phyloP scores from a whole-genome alignment of 2,888 invertebrate genomes.

The Meiosimyza decipiens region DNA sequence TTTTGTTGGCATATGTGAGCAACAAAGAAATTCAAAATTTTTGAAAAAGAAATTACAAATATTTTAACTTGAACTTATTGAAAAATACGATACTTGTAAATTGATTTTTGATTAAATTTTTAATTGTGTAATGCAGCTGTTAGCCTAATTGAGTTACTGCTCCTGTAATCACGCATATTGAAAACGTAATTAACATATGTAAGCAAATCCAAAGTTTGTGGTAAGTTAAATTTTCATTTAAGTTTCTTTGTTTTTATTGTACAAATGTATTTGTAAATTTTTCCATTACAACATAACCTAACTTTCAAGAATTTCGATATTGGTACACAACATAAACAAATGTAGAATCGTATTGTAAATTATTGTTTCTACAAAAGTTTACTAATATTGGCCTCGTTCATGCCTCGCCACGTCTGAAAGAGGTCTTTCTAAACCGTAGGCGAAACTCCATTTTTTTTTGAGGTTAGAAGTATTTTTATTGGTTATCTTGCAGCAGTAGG shows the following conservation, averaged over 20 bases:
- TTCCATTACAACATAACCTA: conserved; percentile 20
- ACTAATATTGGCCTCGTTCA: too few relatives aligned
- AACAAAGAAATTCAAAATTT: neutral
- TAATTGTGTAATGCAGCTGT: neutral
- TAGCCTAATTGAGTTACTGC: too few relatives aligned
- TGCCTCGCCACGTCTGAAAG: too few relatives aligned
- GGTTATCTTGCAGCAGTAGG: conserved; percentile 7
- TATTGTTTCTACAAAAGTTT: too few relatives aligned
- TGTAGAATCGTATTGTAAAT: too few relatives aligned
- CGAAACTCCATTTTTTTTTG: neutral
- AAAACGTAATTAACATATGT: too few relatives aligned
- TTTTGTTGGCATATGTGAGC: neutral
- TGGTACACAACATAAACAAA: too few relatives aligned
- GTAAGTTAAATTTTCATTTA: neutral
- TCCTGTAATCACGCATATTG: too few relatives aligned
- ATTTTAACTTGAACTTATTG: neutral
- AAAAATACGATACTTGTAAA: neutral
- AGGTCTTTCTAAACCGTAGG: neutral
- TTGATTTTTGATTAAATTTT: too few relatives aligned
- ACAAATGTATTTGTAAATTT: conserved; percentile 1
- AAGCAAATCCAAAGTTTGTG: neutral
- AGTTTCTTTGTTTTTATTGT: neutral
- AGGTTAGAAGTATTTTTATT: conserved; percentile 22
- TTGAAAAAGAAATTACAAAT: neutral
- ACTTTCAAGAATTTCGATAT: conserved; percentile 6